Conservation (phyloP, 2,888 invertebrate genomes). For the Pemphredon lugubris region DNA sequence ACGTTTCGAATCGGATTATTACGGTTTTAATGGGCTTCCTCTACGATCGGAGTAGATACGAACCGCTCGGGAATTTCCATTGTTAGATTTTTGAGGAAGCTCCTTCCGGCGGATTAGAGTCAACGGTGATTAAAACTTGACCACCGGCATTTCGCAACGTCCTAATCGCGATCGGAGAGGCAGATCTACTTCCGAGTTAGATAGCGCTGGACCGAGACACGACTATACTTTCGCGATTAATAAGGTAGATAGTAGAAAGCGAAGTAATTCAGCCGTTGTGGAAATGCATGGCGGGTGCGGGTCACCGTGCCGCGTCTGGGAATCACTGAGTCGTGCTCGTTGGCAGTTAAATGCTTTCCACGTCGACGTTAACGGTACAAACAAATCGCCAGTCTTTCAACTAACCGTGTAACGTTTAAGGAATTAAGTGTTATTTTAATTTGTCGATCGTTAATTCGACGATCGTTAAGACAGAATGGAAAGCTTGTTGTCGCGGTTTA, state of each 20-base stretch:
- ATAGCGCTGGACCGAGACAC: slow-evolving; percentile 66
- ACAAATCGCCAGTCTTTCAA: not conserved
- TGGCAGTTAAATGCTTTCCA: no score
- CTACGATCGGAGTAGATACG: no score
- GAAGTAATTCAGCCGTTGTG: slow-evolving; percentile 70
- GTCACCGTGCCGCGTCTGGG: slow-evolving; percentile 30
- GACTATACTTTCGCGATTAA: slow-evolving; percentile 74
- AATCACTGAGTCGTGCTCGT: slow-evolving; percentile 14
- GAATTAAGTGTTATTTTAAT: slow-evolving; percentile 13
- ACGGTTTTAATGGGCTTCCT: no score
- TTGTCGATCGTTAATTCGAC: slow-evolving; percentile 22
- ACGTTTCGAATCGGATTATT: no score
- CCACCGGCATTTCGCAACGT: slow-evolving; percentile 55
- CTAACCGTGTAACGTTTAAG: no score
- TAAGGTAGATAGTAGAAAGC: slow-evolving; percentile 74
- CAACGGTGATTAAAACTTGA: slow-evolving; percentile 30
- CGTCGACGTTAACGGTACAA: no score
- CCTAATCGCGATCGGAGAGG: slow-evolving; percentile 38
- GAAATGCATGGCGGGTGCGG: slow-evolving; percentile 54
- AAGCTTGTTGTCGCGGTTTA: slow-evolving; percentile 4
- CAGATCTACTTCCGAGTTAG: slow-evolving; percentile 75
- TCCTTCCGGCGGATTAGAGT: no score
- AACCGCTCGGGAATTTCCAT: no score
- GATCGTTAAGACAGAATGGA: slow-evolving; percentile 6
- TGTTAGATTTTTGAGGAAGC: no score